A percentile compares a stretch with the other conserved stretches of the same genome.
Conservation (phyloP, 2,113 vertebrate genomes). For the Ctenodactylus gundi region DNA sequence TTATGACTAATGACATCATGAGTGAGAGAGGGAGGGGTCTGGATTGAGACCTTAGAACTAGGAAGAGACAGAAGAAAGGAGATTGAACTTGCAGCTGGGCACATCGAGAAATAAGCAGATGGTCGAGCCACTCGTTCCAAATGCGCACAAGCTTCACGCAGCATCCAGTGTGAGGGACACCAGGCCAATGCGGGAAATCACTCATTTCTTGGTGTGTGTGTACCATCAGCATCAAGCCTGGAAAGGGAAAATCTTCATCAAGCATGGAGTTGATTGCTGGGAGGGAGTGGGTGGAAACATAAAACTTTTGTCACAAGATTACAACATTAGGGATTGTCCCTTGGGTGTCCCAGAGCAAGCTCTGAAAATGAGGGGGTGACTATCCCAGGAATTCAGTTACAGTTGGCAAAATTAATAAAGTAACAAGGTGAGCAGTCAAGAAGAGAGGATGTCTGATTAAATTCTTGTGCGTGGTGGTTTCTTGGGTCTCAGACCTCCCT, state of each 20-base stretch:
- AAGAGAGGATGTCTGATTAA: not conserved
- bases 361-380: not conserved
- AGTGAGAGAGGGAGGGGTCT: not conserved
- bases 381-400: not conserved
- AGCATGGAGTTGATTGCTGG: not conserved
- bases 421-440: not conserved
- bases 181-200: not conserved
- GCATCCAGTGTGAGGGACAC: not conserved
- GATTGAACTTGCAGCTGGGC: not conserved
- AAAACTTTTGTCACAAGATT: not conserved
- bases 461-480: not conserved
- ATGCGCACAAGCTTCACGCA: not conserved
- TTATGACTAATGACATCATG: not conserved
- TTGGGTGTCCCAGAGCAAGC: not conserved
- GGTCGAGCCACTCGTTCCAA: not conserved
- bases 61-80: not conserved
- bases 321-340: not conserved
- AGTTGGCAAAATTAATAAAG: not conserved
- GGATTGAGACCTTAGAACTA: not conserved
- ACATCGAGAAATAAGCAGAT: not conserved
- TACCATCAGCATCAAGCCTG: not conserved
- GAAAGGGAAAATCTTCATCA: not conserved
- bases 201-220: not conserved
- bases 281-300: not conserved
- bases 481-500: not conserved